Evolutionary conservation across 2,113 vertebrate genomes (phyloP), one percentile per base, ranked within the genome.

Genomic region (Xiphophorus couchianus): DNA sequence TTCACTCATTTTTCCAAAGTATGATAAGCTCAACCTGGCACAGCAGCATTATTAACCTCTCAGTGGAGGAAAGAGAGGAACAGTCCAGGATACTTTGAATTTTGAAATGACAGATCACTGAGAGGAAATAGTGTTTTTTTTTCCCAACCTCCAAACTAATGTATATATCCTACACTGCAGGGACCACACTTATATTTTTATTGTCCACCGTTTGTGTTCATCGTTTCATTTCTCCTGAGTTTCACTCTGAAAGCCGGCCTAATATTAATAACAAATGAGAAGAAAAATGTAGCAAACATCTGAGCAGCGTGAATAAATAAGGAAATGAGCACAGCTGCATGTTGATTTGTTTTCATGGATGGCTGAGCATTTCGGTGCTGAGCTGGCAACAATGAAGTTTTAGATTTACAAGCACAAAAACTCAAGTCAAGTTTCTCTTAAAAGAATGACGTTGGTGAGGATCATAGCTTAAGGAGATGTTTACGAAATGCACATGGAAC

Each of bases 261-360:
- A 67, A 70, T 63, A 29, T 66, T 9, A 54, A 30, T 11, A 31
- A 79, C 61, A 71, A 71, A 76, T 9, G 3, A 29, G 42, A 60
- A 27, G 39, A 77, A 58, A 71, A 44, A 63, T 67, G 70, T 73
- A 61, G 42, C 70, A 81, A 73, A 83, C 79, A 75, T 73, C 70
- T 80, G 72, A 72, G 76, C 28, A 22, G 69, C 30, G 73, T 79
- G 69, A 84, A 89, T 86, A 87, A 86, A 83, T 81, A 82, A 74
- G 76, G 66, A 13, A 28, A 54, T 71, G 42, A 51, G 73, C 75
- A 68, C 79, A 81, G 84, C 80, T 83, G 77, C 64, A 71, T 66
- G 75, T 76, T 83, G 74, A 86, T 83, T 86, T 88, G 84, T 85
- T 86, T 81, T 85, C 72, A 76, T 86, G 78, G 73, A 77, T 74